Conservation (phyloP, 1,140 invertebrate genomes). For the Orius laevigatus region DNA sequence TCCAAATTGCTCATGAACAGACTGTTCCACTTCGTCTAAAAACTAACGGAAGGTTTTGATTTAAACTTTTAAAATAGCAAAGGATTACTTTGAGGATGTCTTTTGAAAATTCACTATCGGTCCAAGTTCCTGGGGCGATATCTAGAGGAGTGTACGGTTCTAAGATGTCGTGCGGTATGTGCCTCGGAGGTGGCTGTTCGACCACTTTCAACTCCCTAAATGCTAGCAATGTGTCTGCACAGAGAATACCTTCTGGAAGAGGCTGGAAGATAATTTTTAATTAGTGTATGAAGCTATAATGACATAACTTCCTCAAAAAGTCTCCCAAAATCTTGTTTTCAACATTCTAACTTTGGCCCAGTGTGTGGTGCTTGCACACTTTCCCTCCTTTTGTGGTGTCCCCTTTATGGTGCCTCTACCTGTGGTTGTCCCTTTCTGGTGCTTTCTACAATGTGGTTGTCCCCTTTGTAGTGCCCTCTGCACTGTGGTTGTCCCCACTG, state of each 20-base stretch:
- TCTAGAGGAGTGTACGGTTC: slow-evolving; percentile 8
- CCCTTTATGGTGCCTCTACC: not conserved
- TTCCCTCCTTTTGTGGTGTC: no score
- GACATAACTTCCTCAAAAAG: slow-evolving; percentile 2
- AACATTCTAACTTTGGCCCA: not conserved
- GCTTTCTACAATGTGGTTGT: not conserved
- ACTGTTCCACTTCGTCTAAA: no score
- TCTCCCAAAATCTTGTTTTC: not conserved
- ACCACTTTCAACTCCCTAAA: slow-evolving; percentile 23
- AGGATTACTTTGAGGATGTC: no score
- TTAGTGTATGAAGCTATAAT: not conserved
- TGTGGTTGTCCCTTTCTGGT: not conserved
- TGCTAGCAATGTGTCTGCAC: slow-evolving; percentile 35
- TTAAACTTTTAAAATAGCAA: no score
- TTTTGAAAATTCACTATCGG: no score
- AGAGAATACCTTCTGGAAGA: slow-evolving; percentile 33
- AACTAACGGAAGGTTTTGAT: no score
- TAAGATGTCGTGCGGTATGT: slow-evolving; percentile 4
- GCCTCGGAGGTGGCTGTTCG: slow-evolving; percentile 4
- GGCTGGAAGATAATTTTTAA: slow-evolving; percentile 15
- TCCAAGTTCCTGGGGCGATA: no score
- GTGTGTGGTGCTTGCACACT: not conserved
- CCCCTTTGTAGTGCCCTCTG: no score
- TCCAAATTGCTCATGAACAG: no score
- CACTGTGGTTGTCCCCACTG: no score